A percentile compares a stretch with the other conserved stretches of the same genome.
Conservation (phyloP, 2,113 vertebrate species). For the Mystacornis crossleyi region DNA sequence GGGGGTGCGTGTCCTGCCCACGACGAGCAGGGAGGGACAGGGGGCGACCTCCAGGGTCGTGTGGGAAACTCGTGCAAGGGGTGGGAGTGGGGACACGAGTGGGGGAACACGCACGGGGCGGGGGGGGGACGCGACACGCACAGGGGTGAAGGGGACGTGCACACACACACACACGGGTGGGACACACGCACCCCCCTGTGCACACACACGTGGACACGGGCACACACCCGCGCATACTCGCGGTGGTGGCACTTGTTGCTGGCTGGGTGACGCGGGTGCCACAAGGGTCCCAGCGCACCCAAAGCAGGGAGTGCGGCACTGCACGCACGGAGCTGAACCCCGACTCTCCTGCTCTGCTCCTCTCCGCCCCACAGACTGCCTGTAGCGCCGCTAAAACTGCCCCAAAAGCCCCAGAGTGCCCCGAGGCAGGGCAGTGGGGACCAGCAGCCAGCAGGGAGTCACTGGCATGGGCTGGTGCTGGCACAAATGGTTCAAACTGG, state of each 20-base stretch:
- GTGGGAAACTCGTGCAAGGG: accelerated
- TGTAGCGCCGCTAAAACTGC: accelerated
- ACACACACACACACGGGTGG: neutral
- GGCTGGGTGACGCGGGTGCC: neutral
- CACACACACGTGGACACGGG: accelerated
- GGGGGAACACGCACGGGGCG: no score
- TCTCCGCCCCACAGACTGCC: accelerated
- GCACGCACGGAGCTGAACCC: accelerated
- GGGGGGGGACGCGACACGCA: neutral
- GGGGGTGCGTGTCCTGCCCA: neutral
- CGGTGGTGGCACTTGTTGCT: neutral
- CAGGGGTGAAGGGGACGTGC: no score
- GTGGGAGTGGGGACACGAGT: neutral
- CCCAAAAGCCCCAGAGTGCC: neutral
- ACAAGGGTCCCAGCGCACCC: accelerated
- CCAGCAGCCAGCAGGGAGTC: accelerated
- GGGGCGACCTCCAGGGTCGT: no score
- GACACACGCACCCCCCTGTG: neutral
- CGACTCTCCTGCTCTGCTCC: accelerated
- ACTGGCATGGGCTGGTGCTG: neutral
- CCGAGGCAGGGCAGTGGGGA: neutral
- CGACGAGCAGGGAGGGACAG: no score
- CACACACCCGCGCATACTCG: accelerated
- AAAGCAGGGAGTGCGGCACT: accelerated
- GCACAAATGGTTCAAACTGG: neutral